Evolutionary conservation across 2,797 vertebrate genomes (phyloP).

Genomic region (Masticophis lateralis): DNA sequence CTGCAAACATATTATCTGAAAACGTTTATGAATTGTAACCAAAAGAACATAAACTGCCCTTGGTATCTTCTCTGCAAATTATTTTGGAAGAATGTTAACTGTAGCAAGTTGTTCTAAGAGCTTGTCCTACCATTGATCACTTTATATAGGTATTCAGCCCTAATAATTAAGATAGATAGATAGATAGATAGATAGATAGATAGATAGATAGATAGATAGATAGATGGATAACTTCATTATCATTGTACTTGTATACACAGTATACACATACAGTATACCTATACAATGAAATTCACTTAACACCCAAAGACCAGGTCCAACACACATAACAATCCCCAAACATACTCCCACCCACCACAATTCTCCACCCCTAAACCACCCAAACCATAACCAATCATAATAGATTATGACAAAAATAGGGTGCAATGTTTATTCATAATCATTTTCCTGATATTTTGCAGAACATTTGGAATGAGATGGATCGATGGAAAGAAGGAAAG

Average conservation of each 20-base stretch:
- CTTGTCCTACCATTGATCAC: background rate
- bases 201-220: too few relatives aligned
- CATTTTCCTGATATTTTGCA: conserved; percentile 36
- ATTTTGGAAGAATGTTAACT: background rate
- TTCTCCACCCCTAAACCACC: too few relatives aligned
- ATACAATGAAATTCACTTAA: too few relatives aligned
- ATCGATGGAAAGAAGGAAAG: conserved; percentile 40
- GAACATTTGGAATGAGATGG: conserved; percentile 18
- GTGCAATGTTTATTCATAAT: conserved; percentile 33
- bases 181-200: too few relatives aligned
- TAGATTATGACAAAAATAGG: background rate
- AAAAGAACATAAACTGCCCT: background rate
- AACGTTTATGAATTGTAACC: background rate
- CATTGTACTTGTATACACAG: too few relatives aligned
- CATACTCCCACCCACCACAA: too few relatives aligned
- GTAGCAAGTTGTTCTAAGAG: background rate
- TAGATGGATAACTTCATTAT: too few relatives aligned
- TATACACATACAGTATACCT: too few relatives aligned
- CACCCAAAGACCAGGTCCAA: too few relatives aligned
- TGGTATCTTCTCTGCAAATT: background rate
- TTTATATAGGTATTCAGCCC: conserved; percentile 27
- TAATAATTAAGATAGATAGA: too few relatives aligned
- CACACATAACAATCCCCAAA: too few relatives aligned
- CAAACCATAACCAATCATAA: background rate
- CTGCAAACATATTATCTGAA: background rate